Conservation (phyloP, 2,113 vertebrate genomes). For the Mustela nigripes region DNA sequence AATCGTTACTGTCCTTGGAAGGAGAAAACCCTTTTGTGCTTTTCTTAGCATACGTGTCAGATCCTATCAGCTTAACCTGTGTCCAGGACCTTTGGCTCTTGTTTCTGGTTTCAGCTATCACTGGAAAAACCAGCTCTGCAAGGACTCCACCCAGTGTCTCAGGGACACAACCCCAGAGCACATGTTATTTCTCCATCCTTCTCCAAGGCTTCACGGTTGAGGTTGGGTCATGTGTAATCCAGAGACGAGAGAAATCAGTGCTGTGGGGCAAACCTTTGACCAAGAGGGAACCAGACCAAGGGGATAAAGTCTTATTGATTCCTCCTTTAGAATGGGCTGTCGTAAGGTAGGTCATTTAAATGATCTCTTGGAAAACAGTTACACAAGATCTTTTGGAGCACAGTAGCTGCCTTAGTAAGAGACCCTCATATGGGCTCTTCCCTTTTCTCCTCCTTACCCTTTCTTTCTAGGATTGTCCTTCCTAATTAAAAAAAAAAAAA, state of each 20-base stretch:
- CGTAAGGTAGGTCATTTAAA: not conserved
- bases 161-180: not conserved
- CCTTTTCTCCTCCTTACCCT: not conserved
- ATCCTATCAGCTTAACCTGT: not conserved
- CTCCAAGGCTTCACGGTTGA: not conserved
- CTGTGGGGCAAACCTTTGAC: not conserved
- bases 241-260: not conserved
- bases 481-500: not conserved
- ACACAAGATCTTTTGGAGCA: not conserved
- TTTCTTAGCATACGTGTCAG: not conserved
- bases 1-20: not conserved
- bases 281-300: fast-evolving
- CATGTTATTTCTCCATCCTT: not conserved
- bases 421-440: fast-evolving
- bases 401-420: not conserved
- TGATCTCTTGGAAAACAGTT: not conserved
- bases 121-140: not conserved
- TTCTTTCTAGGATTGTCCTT: not conserved
- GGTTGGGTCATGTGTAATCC: fast-evolving
- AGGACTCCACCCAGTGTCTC: not conserved
- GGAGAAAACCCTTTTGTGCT: not conserved
- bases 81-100: not conserved
- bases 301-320: not conserved
- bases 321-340: not conserved
- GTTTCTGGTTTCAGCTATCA: not conserved